Conservation (phyloP, 2,113 vertebrate genomes). For the Antechinus flavipes region DNA sequence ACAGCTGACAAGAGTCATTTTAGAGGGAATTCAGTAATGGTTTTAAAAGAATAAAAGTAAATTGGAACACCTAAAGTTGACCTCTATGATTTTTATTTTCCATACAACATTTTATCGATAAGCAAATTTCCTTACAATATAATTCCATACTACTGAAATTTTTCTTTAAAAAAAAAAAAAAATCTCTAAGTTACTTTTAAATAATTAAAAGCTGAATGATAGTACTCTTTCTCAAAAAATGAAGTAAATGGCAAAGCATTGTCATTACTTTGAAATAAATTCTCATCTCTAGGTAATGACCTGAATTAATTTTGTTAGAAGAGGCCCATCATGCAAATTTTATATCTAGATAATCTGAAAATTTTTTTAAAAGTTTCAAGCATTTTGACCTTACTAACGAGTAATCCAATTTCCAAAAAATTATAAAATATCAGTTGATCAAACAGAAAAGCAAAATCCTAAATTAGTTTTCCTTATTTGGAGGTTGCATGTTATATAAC, state of each 20-base stretch:
- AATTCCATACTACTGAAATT: background rate
- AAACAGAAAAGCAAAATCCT: background rate
- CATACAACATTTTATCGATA: slow-evolving; percentile 22
- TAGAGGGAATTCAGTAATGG: background rate
- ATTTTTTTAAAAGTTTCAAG: background rate
- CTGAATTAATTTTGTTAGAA: slow-evolving; percentile 41
- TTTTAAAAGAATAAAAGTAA: background rate
- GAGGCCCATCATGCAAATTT: background rate
- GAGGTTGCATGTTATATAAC: background rate
- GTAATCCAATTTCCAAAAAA: background rate
- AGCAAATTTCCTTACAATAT: slow-evolving; percentile 38
- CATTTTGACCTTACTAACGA: background rate
- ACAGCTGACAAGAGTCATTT: background rate
- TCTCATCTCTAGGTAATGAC: slow-evolving; percentile 1
- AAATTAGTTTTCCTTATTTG: background rate
- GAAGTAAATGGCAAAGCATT: slow-evolving; percentile 29
- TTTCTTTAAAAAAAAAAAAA: slow-evolving; percentile 36
- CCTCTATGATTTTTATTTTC: slow-evolving; percentile 15
- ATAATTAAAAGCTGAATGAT: slow-evolving; percentile 23
- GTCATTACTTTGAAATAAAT: slow-evolving; percentile 35
- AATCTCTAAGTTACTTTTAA: slow-evolving; percentile 28
- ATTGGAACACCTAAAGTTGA: background rate
- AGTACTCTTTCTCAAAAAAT: background rate
- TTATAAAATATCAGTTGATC: background rate
- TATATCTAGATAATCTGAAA: background rate